A percentile compares a stretch with the other conserved stretches of the same genome.
These are phyloP conservation scores for Psittacus erithacus DNA, from an alignment of 2,113 vertebrate species.

Conservation along the genomic window DNA sequence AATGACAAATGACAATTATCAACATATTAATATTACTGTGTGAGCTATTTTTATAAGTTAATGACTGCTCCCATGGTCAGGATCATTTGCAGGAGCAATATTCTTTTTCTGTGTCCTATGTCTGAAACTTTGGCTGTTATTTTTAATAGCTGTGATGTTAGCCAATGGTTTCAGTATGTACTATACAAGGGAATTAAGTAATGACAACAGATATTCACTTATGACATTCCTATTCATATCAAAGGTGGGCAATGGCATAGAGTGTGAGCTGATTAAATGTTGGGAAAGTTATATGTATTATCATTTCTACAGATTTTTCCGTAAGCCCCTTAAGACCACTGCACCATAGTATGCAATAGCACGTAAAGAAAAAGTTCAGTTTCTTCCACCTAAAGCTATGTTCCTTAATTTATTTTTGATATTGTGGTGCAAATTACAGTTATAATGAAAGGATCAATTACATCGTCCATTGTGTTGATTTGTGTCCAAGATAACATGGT, in stretches of 20 bases:
- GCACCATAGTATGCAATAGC: not conserved
- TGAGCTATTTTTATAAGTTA: not conserved
- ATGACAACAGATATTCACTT: not conserved
- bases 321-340: not conserved
- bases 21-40: not conserved
- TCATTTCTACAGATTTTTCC: conserved; percentile 2
- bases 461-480: not conserved
- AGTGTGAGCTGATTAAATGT: not conserved
- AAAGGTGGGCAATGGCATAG: not conserved
- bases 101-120: not conserved
- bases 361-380: not conserved
- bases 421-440: not conserved
- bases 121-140: not conserved
- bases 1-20: not conserved
- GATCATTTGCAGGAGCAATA: not conserved
- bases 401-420: conserved; percentile 5
- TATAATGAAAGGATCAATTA: not conserved
- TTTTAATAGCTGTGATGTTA: not conserved
- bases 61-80: not conserved
- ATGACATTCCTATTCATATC: not conserved
- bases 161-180: not conserved
- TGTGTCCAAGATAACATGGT: not conserved
- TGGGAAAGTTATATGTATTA: not conserved
- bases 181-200: not conserved
- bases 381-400: not conserved